These are phyloP conservation scores for Eucidaris tribuloides DNA, from an alignment of 35 echinoderm and acorn worm species.

Conservation along the genomic window DNA sequence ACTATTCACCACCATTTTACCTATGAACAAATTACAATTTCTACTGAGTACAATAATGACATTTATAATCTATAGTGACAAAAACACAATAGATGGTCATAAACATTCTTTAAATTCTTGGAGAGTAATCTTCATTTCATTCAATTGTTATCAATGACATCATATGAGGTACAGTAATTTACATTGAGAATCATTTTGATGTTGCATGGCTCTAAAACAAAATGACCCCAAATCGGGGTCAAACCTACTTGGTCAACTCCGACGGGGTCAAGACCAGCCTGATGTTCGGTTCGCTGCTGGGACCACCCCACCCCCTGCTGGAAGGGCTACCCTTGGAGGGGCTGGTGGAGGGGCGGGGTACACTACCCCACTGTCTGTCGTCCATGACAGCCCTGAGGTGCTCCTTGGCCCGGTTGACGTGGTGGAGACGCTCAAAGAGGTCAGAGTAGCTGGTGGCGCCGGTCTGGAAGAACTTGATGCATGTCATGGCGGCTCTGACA, in stretches of 20 bases:
- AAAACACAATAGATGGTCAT: no score
- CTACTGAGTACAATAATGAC: no score
- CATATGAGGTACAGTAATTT: no score
- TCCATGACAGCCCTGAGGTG: constrained; percentile 62
- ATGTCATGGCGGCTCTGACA: constrained; percentile 77
- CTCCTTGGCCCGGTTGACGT: constrained; percentile 58
- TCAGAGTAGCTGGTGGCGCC: constrained; percentile 51
- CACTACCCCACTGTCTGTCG: constrained; percentile 55
- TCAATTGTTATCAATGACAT: no score
- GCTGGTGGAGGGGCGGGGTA: constrained; percentile 19
- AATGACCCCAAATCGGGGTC: no score
- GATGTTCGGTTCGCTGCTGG: constrained; percentile 22
- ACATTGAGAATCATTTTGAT: no score
- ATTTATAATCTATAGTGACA: no score
- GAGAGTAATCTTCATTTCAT: no score
- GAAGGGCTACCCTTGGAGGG: not conserved
- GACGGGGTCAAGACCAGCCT: constrained; percentile 65
- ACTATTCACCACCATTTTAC: no score
- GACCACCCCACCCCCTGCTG: not conserved
- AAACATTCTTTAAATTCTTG: no score
- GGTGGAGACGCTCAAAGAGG: constrained; percentile 75
- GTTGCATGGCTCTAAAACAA: no score
- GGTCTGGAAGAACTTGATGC: constrained; percentile 84
- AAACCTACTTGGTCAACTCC: constrained; percentile 94
- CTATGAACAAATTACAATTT: no score